Evolutionary conservation across 2,113 vertebrate species (phyloP).

Genomic region (Felis catus): DNA sequence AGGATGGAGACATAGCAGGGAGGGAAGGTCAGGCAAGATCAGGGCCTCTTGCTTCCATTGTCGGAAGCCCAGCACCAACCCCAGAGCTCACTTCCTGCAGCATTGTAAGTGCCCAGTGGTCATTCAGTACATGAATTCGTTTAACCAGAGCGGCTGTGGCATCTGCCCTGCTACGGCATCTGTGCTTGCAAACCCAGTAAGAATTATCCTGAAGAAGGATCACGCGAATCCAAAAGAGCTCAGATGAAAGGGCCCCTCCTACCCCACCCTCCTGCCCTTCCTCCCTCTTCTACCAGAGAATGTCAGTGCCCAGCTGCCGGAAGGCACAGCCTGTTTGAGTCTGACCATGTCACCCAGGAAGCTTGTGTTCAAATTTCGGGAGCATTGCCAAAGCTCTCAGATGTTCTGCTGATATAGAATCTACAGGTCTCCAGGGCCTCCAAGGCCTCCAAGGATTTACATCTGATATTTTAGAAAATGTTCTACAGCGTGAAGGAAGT

Average conservation of each 20-base stretch:
- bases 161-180: not conserved
- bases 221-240: not conserved
- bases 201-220: not conserved
- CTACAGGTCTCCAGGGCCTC: not conserved
- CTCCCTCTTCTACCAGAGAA: not conserved
- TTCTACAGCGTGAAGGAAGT: not conserved
- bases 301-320: not conserved
- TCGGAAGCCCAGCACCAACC: not conserved
- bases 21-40: not conserved
- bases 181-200: not conserved
- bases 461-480: slow-evolving; percentile 28
- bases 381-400: slow-evolving; percentile 9
- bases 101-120: not conserved
- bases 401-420: slow-evolving; percentile 52
- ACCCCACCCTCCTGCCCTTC: no score
- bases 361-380: slow-evolving; percentile 20
- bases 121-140: not conserved
- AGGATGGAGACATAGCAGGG: not conserved
- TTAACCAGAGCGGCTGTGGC: not conserved
- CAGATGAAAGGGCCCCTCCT: not conserved
- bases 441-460: not conserved
- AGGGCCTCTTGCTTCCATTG: not conserved
- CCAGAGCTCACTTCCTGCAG: not conserved
- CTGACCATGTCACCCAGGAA: not conserved
- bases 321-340: not conserved